Evolutionary conservation across 1,140 invertebrate genomes (phyloP), one percentile per base, ranked within the genome.

Genomic region (Bombyx mori): DNA sequence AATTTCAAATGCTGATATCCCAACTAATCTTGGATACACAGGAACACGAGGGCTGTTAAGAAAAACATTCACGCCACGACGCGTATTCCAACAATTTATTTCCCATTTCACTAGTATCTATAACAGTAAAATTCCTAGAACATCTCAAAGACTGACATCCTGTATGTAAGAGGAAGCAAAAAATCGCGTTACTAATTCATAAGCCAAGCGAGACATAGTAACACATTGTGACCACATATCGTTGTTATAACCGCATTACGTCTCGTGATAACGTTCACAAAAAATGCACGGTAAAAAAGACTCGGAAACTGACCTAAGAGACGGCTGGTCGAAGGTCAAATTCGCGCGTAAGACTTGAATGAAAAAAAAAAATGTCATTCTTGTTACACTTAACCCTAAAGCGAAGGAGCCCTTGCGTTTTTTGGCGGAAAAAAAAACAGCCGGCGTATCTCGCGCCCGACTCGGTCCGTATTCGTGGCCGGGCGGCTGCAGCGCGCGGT

Each of bases 321-420:
- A 8, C 22, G 53, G 7, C 42, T 43, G 53, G 53, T 54, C 53
- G 53, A 54, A 54, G 53, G 53, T 54, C 44, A 54, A 26, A 26
- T n/a, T 8, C 42, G 26, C 50, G 48, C 3, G 48, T 48, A 47
- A 47, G 46, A 35, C 35, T 18, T 8, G 44, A 55, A 46, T 47
- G 7, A 18, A 54, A 48, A 56, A 48, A 48, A 56, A 42, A 49
- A 8, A 55, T 22, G 35, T 52, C 12, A 35, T n/a, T 42, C 26
- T 9, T 44, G 10, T 35, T 52, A 44, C 77, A 73, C 68, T 80
- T 80, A 82, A 83, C 81, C 79, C 81, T 76, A 81, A 73, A 75
- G 47, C 65, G 67, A 55, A 72, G 70, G 74, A 75, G 71, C 75
- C 77, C 77, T 82, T 79, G 75, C 73, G 79, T 77, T 86, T 84